Percentiles rank a stretch among this genome's conserved stretches.
These are phyloP conservation scores for Urocynchramus pylzowi DNA, from an alignment of 2,113 vertebrate genomes.

Conservation along the genomic window DNA sequence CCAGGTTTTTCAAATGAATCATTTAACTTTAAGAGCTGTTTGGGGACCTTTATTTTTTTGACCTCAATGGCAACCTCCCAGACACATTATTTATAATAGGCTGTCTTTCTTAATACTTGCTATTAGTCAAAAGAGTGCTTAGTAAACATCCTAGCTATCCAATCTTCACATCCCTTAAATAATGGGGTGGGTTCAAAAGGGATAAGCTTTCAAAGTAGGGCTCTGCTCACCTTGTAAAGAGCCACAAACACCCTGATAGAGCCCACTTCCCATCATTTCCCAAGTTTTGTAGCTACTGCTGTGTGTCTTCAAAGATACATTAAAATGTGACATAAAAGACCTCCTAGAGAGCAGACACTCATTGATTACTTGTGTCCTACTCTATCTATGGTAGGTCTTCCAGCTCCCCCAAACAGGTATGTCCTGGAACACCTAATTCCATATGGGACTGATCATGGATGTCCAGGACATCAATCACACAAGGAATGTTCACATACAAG, in stretches of 20 bases:
- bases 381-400: neutral
- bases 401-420: neutral
- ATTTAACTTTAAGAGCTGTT: neutral
- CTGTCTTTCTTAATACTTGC: neutral
- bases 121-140: slow-evolving; percentile 8
- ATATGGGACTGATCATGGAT: neutral
- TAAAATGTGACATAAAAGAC: neutral
- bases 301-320: neutral
- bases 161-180: neutral
- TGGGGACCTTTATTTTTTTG: neutral
- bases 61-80: neutral
- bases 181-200: neutral
- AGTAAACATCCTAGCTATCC: slow-evolving; percentile 2
- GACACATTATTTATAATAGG: slow-evolving; percentile 3
- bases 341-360: neutral
- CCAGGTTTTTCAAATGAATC: neutral
- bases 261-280: neutral
- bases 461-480: neutral
- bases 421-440: neutral
- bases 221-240: neutral
- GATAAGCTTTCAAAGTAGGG: neutral
- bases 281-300: neutral
- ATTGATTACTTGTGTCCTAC: fast-evolving
- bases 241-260: neutral
- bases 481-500: neutral